Base-by-base conservation (phyloP, 2,888 invertebrate species). In the Drosophila nr. perissopoda region DNA sequence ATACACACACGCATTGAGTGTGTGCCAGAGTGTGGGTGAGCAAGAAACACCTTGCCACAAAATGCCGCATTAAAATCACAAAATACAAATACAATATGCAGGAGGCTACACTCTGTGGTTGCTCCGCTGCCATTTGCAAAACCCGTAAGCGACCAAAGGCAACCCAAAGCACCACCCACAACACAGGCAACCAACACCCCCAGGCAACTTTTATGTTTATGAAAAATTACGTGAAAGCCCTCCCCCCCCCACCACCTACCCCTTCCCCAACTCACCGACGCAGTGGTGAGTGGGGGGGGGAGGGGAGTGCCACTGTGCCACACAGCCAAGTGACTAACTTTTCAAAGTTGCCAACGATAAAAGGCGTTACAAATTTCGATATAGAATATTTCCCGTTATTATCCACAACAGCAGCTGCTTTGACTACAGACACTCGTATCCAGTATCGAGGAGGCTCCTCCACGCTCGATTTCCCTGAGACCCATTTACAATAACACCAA, bases 31-130 rank as follows among this genome's bases (percentile, higher is more conserved):
- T 1, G 31, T 7, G 34, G n/a, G 42, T n/a, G 27, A n/a, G 51
- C 11, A 6, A 2, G 51, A 8, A 33, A 54, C 45, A 62, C 64
- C 62, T 76, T 71, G 75, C 83, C 83, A 80, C 87, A 81, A 89
- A 85, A 82, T 89, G 87, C 79, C 76, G 85, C 85, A 86, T 89
- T 86, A 87, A 89, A 89, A 89, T 86, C 89, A 82, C 85, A 84
- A 87, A 87, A 87, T 74, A 87, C 87, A 87, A 86, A 84, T 82
- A 86, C 80, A 82, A 81, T 82, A 82, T 82, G 82, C 82, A 76
- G 51, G 54, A 68, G 48, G 48, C 11, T 58, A 78, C 70, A 71
- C 56, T 63, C 71, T 79, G 80, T 54, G 80, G 71, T 53, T 70
- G 62, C 66, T 64, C 38, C 62, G 52, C 21, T 21, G 53, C 54